A percentile compares a stretch with the other conserved stretches of the same genome.
These are phyloP conservation scores for Pocillopora verrucosa DNA, from an alignment of 64 coral and sea anemone species.

Conservation along the genomic window DNA sequence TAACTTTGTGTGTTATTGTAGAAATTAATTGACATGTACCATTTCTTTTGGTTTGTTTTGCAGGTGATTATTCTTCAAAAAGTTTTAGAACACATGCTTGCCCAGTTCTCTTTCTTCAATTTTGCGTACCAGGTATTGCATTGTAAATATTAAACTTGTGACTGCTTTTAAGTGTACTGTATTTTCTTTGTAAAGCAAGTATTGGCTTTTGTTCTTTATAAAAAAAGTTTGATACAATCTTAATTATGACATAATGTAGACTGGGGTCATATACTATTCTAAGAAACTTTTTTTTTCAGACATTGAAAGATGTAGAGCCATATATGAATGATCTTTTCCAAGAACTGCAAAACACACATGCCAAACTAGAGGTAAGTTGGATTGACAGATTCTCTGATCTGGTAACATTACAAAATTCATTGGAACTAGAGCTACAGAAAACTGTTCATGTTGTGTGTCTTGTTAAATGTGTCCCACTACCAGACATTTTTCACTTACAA, in stretches of 20 bases:
- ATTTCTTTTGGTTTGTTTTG: not conserved
- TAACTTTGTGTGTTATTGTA: no score
- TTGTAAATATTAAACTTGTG: not conserved
- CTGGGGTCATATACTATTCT: not conserved
- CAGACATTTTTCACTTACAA: no score
- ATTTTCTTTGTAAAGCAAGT: not conserved
- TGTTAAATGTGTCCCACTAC: no score
- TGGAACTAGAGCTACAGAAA: no score
- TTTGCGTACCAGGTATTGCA: constrained; percentile 93
- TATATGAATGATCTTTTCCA: constrained; percentile 95
- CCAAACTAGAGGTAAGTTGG: constrained; percentile 70
- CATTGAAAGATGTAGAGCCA: constrained; percentile 88
- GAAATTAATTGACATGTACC: no score
- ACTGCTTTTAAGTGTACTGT: not conserved
- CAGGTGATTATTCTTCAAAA: constrained; percentile 91
- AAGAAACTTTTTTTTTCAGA: constrained; percentile 25
- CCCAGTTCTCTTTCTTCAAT: constrained; percentile 98
- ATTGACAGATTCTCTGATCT: not conserved
- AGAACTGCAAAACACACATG: constrained; percentile 74
- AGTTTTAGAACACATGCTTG: constrained; percentile 95
- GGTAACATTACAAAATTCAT: not conserved
- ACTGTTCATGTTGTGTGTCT: no score
- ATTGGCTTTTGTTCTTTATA: not conserved
- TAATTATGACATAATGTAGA: no score
- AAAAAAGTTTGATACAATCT: not conserved